Conservation (phyloP, 2,797 vertebrate species). For the Molothrus aeneus region DNA sequence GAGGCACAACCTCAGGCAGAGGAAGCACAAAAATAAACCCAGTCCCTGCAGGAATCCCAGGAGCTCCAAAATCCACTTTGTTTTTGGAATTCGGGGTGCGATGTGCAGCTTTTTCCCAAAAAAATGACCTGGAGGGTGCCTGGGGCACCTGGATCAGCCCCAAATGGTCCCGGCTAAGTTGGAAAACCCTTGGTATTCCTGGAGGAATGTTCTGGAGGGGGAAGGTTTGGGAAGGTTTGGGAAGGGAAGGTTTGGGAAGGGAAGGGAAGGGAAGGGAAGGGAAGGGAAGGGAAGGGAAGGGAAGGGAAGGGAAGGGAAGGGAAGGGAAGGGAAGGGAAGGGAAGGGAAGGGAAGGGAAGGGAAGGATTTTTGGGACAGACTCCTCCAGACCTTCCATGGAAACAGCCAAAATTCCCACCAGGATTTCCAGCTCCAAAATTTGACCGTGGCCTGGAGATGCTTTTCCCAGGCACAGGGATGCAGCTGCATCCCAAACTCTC, state of each 20-base stretch:
- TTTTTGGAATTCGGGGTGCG: rapidly evolving
- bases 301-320: no score
- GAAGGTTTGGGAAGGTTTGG: rapidly evolving
- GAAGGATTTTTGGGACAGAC: no score
- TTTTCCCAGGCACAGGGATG: rapidly evolving
- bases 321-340: no score
- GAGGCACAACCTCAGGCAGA: background rate
- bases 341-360: no score
- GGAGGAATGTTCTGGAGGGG: rapidly evolving
- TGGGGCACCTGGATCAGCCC: no score
- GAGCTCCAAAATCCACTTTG: background rate
- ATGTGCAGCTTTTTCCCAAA: rapidly evolving
- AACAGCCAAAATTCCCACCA: background rate
- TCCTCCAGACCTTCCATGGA: background rate
- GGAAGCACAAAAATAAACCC: background rate
- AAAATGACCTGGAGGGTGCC: rapidly evolving
- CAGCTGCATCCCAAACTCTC: rapidly evolving
- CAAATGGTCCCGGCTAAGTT: rapidly evolving
- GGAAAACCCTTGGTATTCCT: background rate
- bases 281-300: no score
- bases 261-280: no score
- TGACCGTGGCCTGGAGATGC: rapidly evolving
- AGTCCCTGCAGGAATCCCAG: rapidly evolving
- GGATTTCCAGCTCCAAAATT: background rate
- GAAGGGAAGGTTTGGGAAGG: no score